Evolutionary conservation across 2,888 invertebrate genomes (phyloP).

Genomic region (Ceramica pisi): DNA sequence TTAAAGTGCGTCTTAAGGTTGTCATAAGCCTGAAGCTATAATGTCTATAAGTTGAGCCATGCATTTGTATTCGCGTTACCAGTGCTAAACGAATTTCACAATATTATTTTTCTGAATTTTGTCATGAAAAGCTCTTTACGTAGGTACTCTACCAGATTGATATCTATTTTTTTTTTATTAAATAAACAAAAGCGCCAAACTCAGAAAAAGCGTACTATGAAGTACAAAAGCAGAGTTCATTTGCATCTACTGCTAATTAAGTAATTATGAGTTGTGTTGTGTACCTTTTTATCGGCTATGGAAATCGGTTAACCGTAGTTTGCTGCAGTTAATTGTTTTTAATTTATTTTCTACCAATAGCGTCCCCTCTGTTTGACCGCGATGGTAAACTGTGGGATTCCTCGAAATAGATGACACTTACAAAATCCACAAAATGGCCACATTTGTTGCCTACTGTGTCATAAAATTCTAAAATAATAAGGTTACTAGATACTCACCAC

Average conservation of each 20-base stretch:
- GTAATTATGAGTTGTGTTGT: constrained; percentile 21
- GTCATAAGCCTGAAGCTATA: no score
- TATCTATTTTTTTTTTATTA: no score
- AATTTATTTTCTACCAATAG: not conserved
- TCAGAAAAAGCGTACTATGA: not conserved
- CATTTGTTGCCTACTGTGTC: not conserved
- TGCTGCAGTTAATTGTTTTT: constrained; percentile 1
- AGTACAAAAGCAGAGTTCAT: not conserved
- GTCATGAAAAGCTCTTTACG: no score
- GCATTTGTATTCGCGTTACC: no score
- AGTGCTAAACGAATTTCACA: no score
- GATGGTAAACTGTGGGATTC: not conserved
- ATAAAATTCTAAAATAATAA: not conserved
- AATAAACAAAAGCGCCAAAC: not conserved
- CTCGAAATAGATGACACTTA: not conserved
- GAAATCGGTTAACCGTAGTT: constrained; percentile 46
- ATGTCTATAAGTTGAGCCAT: no score
- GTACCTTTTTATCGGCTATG: constrained; percentile 10
- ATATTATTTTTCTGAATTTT: no score
- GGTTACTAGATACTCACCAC: not conserved
- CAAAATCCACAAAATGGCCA: constrained; percentile 9
- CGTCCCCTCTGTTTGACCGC: no score
- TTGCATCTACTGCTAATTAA: constrained; percentile 18
- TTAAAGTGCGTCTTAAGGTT: no score
- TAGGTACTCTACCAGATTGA: no score